Evolutionary conservation across 2,113 vertebrate species (phyloP), one percentile per base, ranked within the genome.

Genomic region (Phyllopteryx taeniolatus): DNA sequence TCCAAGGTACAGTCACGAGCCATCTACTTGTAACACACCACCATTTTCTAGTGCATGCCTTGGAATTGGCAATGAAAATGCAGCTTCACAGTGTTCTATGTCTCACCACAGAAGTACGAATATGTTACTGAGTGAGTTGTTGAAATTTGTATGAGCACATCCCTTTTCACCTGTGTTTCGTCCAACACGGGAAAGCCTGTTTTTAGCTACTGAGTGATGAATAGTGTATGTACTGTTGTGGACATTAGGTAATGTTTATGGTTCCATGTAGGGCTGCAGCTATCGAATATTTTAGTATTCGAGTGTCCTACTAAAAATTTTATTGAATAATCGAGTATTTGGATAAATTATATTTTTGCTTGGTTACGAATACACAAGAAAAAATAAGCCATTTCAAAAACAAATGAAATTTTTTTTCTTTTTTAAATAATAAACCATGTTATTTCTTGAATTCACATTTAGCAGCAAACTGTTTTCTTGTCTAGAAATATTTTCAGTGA

Each of bases 1-100:
- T 74, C 97, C 97, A 75, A 99, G 98, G 98, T 99, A 99, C 0
- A 0, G 53, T 42, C 56, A 1, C 17, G 0, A 2, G 17, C 0
- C 1, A 15, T 11, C 67, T 27, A 6, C 1, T 20, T 10, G 51
- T 6, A 54, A 20, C 2, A n/a, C 20, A n/a, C 51, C 9, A 39
- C 51, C 51, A 8, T 54, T 19, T 54, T 54, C 51, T 8, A n/a
- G 8, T 49, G 47, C 13, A 49, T 8, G 51, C 9, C 12, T 9
- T 10, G 57, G 4, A 61, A 59, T 13, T 31, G 27, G 56, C 22
- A n/a, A 27, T 31, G 22, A 31, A 9, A 59, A 35, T n/a, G 31
- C 27, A 60, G 6, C 31, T 15, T 33, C 31, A 33, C 7, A 33
- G 27, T 60, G 31, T 35, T 60, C 13, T 14, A 2, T 51, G 10